phyloP scores from a whole-genome alignment of 2,888 invertebrate species.

The Cephus nigrinus region DNA sequence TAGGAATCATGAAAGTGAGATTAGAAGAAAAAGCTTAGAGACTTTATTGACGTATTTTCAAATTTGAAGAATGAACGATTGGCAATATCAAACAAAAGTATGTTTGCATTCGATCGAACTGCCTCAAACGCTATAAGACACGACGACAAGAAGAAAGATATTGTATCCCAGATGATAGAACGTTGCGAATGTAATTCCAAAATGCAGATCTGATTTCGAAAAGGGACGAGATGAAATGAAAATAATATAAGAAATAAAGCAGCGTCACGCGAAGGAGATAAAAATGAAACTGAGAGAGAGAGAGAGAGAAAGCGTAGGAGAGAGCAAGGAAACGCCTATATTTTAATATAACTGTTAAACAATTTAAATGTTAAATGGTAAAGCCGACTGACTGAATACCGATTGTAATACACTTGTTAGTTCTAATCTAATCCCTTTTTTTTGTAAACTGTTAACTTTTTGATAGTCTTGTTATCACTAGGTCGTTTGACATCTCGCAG shows the following conservation, averaged over 20 bases:
- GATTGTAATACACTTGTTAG: constrained; percentile 21
- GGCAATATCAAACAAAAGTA: neutral
- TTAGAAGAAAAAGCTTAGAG: neutral
- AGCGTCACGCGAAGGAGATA: neutral
- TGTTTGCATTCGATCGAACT: neutral
- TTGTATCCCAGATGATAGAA: neutral
- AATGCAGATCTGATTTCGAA: constrained; percentile 19
- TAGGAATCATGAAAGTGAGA: neutral
- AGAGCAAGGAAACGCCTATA: constrained; percentile 13
- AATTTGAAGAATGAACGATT: neutral
- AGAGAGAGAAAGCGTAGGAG: neutral
- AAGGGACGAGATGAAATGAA: neutral
- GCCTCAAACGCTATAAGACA: neutral
- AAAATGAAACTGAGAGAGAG: neutral
- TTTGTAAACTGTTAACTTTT: constrained; percentile 23
- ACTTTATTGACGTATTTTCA: neutral
- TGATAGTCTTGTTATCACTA: constrained; percentile 19
- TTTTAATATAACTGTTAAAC: constrained; percentile 23
- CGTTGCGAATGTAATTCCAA: constrained; percentile 17
- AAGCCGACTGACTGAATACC: constrained; percentile 24
- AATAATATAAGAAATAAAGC: neutral
- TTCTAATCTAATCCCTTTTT: constrained; percentile 13
- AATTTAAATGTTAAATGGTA: constrained; percentile 16
- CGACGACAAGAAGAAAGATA: neutral
- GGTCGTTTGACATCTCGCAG: constrained; percentile 2